A percentile compares a stretch with the other conserved stretches of the same genome.
Evolutionary conservation across 1,140 invertebrate species (phyloP).

Genomic region (Pygmarrhopalites habei): DNA sequence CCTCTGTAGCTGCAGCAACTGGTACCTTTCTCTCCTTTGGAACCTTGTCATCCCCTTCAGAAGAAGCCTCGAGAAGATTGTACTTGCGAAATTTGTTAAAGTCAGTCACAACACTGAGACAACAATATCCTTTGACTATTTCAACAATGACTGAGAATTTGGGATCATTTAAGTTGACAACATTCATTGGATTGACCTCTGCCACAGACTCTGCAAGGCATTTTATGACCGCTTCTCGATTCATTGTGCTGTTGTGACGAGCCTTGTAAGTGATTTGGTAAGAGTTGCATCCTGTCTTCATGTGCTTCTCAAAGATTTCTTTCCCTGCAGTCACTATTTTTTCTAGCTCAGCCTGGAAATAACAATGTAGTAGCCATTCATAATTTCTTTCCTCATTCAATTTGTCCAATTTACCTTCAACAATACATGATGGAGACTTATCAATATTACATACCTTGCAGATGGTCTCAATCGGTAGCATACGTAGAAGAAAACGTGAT

Average conservation of each 20-base stretch:
- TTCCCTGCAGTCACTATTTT: slow-evolving; percentile 63
- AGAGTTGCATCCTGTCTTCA: slow-evolving; percentile 60
- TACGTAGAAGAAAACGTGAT: slow-evolving; percentile 63
- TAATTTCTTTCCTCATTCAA: too few species aligned
- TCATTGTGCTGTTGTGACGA: slow-evolving; percentile 66
- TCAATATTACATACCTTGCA: slow-evolving; percentile 55
- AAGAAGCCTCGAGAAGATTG: slow-evolving; percentile 53
- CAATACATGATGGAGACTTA: too few species aligned
- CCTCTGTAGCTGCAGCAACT: too few species aligned
- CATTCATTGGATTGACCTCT: slow-evolving; percentile 60
- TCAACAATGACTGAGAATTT: slow-evolving; percentile 69
- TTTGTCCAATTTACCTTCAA: too few species aligned
- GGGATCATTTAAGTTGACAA: slow-evolving; percentile 59
- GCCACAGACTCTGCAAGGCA: slow-evolving; percentile 60
- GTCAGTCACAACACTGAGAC: slow-evolving; percentile 56
- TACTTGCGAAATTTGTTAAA: slow-evolving; percentile 62
- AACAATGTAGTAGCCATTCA: too few species aligned
- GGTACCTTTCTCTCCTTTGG: too few species aligned
- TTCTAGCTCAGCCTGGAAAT: slow-evolving; percentile 59
- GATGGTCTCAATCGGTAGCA: slow-evolving; percentile 70
- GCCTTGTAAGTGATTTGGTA: slow-evolving; percentile 74
- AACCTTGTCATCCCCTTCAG: too few species aligned
- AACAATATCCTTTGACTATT: slow-evolving; percentile 60
- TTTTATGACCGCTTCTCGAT: slow-evolving; percentile 61
- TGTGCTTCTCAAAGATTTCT: slow-evolving; percentile 63